Percentiles rank a stretch among this genome's conserved stretches.
Conservation (phyloP, 2,888 invertebrate genomes). For the Apamea anceps region DNA sequence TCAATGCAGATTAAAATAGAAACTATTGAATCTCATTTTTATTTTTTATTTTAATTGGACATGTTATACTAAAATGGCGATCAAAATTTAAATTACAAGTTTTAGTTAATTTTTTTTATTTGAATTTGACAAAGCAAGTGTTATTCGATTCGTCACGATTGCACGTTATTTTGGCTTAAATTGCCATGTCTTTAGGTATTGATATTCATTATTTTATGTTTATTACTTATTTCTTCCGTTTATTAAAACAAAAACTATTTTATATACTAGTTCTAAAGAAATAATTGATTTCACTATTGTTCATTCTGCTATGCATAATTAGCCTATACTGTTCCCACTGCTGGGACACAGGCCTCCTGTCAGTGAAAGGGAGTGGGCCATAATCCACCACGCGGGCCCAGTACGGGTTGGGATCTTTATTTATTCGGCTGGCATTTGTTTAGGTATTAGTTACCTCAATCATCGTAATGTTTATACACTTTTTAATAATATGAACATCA, state of each 20-base stretch:
- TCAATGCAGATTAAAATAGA: conserved; percentile 4
- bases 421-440: not conserved
- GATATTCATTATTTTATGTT: not conserved
- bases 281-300: too few species aligned
- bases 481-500: not conserved
- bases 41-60: not conserved
- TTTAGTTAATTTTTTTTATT: conserved; percentile 2
- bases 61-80: not conserved
- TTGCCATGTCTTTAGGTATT: not conserved
- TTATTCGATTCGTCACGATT: conserved; percentile 20
- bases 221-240: not conserved
- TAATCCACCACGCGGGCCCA: too few species aligned
- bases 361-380: too few species aligned
- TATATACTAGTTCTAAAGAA: too few species aligned
- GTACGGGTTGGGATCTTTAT: not conserved
- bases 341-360: too few species aligned
- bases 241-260: not conserved
- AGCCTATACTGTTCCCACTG: too few species aligned
- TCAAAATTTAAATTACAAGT: not conserved
- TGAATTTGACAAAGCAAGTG: conserved; percentile 19
- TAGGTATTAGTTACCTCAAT: not conserved
- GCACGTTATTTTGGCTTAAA: not conserved
- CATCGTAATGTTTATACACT: not conserved
- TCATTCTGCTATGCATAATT: too few species aligned
- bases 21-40: not conserved